Base-by-base conservation (phyloP, 1,140 invertebrate genomes). In the Archivesica marissinica region DNA sequence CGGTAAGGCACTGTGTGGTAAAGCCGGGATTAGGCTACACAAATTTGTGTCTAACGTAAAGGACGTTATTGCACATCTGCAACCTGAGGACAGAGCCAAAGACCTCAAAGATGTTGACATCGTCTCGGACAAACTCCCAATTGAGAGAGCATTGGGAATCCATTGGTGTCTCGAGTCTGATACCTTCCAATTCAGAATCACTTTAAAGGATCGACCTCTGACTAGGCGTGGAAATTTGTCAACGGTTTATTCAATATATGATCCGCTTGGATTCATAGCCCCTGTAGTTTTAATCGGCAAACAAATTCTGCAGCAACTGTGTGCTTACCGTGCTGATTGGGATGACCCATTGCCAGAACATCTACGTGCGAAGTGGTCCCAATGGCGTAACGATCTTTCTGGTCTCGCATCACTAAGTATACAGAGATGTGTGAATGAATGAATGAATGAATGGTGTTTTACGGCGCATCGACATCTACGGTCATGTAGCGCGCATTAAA, bases 281-380 rank as follows among this genome's bases (percentile, higher is more conserved):
- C 88, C 85, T 2, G 70, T 87, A 25, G 38, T 88, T 23, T 78
- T 89, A 13, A 28, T 66, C 17, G 88, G 87, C 25, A 90, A 89
- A 59, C 33, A 52, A 23, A 77, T 88, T 41, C 39, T 90, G 17
- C 89, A 90, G 52, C 56, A 88, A 66, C 74, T 88, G 72, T 90
- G 89, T 75, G 35, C 20, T 79, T 11, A 77, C 15, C 64, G 72
- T 2, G 44, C 41, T n/a, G 64, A 59, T 25, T 87, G 86, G 82
- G n/a, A n/a, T n/a, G n/a, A n/a, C n/a, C n/a, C n/a, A n/a, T n/a
- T n/a, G n/a, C n/a, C n/a, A n/a, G n/a, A n/a, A n/a, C n/a, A n/a
- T n/a, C n/a, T n/a, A n/a, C n/a, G n/a, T n/a, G n/a, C n/a, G n/a
- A n/a, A n/a, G n/a, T n/a, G n/a, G n/a, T n/a, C n/a, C n/a, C n/a